A percentile compares a stretch with the other conserved stretches of the same genome.
phyloP scores from a whole-genome alignment of 2,113 vertebrate species.

The Psittacula cyanocephala region DNA sequence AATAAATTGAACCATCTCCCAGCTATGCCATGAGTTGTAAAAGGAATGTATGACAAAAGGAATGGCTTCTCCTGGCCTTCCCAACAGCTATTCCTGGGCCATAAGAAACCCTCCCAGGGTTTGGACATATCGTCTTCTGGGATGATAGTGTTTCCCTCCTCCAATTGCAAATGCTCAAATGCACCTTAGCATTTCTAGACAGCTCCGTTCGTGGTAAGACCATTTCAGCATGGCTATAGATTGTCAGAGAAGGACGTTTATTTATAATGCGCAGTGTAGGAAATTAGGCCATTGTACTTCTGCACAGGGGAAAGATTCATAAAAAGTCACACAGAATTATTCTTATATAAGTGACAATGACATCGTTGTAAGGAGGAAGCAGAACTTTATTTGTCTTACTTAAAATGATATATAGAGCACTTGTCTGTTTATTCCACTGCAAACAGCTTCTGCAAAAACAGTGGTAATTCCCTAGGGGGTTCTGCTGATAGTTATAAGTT shows the following conservation, averaged over 20 bases:
- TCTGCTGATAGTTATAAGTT: slow-evolving; percentile 84
- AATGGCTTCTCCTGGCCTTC: background rate
- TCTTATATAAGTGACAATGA: slow-evolving; percentile 87
- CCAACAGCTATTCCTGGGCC: fast-evolving
- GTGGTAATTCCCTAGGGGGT: slow-evolving; percentile 71
- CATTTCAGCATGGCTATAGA: slow-evolving; percentile 51
- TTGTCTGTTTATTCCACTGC: slow-evolving; percentile 86
- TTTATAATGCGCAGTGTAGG: slow-evolving; percentile 77
- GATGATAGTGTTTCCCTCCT: background rate
- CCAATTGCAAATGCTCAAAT: background rate
- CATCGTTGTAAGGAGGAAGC: slow-evolving; percentile 85
- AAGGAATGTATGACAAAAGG: background rate
- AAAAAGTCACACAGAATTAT: slow-evolving; percentile 85
- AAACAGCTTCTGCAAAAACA: slow-evolving; percentile 86
- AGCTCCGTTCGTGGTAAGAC: background rate
- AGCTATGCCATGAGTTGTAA: background rate
- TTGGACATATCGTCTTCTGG: background rate
- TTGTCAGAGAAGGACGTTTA: slow-evolving; percentile 76
- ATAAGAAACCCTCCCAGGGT: background rate
- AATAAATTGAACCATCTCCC: background rate
- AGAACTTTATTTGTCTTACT: slow-evolving; percentile 89
- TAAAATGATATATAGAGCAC: slow-evolving; percentile 88
- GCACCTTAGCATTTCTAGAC: background rate
- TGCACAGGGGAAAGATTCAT: slow-evolving; percentile 85
- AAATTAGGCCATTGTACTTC: slow-evolving; percentile 85